Base-by-base conservation (phyloP, 2,113 vertebrate species). In the Camelus bactrianus region DNA sequence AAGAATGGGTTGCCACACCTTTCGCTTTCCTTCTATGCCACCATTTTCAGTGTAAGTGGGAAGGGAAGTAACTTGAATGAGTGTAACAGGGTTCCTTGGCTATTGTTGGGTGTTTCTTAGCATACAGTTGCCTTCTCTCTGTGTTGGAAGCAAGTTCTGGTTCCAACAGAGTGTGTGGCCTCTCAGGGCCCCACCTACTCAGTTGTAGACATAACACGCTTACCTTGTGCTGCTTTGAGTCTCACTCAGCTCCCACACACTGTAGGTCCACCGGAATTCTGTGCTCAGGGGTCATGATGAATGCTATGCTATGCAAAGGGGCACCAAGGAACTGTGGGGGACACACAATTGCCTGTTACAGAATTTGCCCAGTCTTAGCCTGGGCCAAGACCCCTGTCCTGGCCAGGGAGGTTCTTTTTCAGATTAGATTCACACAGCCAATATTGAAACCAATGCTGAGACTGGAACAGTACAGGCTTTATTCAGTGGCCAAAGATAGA, bases 1-100 rank as follows among this genome's bases (percentile, higher is more conserved):
- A 16, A 15, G 9, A 1, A 22, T 48, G 17, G 30, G 38, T 64
- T 79, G 16, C 24, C 0, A 0, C 3, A 0, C 46, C 56, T 72
- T 35, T 64, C 42, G 19, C 7, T 46, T 62, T 22, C 60, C 30
- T 65, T 20, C 20, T 8, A 38, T 24, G 19, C 42, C 67, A 46
- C n/a, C 15, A 14, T 82, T 52, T 48, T 65, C 38, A 11, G 7
- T 1, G 24, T 38, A 14, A 67, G 14, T 16, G 56, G 19, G 28
- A 1, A 42, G 15, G 56, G 30, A 69, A 48, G 69, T 5, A 4
- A 20, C 35, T 65, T 16, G 6, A 24, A 6, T 28, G 56, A 54
- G 60, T 16, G 14, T 3, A 12, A 8, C 9, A 7, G 26, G 38
- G 14, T 2, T 62, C 67, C 81, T 67, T 46, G 42, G 48, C 30